Base-by-base conservation (phyloP, 1,140 invertebrate genomes). In the Diorhabda sublineata region DNA sequence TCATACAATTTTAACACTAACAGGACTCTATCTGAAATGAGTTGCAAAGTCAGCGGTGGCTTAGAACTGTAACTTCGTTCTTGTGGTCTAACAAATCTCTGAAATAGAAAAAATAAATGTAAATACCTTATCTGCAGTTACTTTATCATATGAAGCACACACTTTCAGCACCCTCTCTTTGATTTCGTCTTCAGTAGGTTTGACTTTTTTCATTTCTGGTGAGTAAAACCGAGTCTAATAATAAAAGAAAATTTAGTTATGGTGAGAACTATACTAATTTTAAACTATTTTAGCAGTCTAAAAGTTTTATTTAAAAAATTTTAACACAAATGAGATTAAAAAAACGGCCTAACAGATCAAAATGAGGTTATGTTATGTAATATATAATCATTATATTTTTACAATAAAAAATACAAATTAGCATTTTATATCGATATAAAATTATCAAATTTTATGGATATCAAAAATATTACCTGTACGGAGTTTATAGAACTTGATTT, bases 1-100 rank as follows among this genome's bases (percentile, higher is more conserved):
- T 98, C 96, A 87, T 94, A 98, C 73, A 98, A 89, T 85, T 94
- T 95, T 70, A 98, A 89, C 70, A 97, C 93, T 82, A 98, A 89
- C 75, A 97, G 83, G 67, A 98, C 94, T 80, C 97, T 88, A 81
- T 95, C 90, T 79, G 85, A 82, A 82, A 98, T 94, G 77, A 92
- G 84, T 75, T 93, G 89, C 79, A 96, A 83, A 69, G 91, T 87
- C 76, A 95, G 84, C 74, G 93, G 92, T 73, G 87, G 85, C 73
- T 85, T 87, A 71, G 82, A 82, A 82, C 90, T 89, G 87, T 92
- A 94, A 81, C 85, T 85, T 82, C 90, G 87, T 77, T 84, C 84
- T 77, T 83, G 82, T 82, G 83, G 81, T 79, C 82, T 80, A 77
- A 76, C 73, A 71, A 82, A 75, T 79, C 77, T 87, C 89, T 91